These are phyloP conservation scores for Bilobella aurantiaca DNA, from an alignment of 1,140 invertebrate species.

Conservation along the genomic window DNA sequence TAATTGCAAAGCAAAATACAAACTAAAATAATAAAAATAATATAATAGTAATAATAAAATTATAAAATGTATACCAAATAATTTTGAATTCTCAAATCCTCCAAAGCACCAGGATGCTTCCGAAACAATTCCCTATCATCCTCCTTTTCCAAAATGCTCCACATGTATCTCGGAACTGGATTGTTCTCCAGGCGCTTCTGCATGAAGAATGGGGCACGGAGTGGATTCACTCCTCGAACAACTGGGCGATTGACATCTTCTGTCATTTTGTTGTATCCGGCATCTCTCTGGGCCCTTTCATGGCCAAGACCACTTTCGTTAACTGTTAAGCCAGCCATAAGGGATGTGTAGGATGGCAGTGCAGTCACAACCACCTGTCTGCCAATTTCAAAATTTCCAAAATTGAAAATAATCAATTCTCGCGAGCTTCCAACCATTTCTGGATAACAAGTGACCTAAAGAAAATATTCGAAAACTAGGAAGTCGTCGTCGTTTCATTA, in stretches of 20 bases:
- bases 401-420: conserved; percentile 50
- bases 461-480: conserved; percentile 34
- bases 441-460: conserved; percentile 43
- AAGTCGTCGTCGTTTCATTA: too few species aligned
- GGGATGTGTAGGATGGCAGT: not conserved
- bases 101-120: not conserved
- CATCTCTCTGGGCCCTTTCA: not conserved
- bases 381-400: conserved; percentile 48
- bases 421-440: conserved; percentile 48
- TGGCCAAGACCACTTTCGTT: too few species aligned
- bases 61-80: conserved; percentile 3
- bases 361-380: conserved; percentile 46
- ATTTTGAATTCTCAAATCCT: conserved; percentile 9
- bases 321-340: conserved; percentile 22
- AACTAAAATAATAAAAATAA: conserved; percentile 40
- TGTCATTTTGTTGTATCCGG: not conserved
- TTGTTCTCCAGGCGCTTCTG: conserved; percentile 36
- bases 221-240: conserved; percentile 8
- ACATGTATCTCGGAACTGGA: conserved; percentile 36
- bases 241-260: not conserved
- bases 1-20: conserved; percentile 45
- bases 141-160: conserved; percentile 16
- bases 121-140: conserved; percentile 12
- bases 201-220: conserved; percentile 29
- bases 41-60: conserved; percentile 38